These are phyloP conservation scores for Leptestheria dahalacensis DNA, from an alignment of 1,140 invertebrate genomes.

Conservation along the genomic window DNA sequence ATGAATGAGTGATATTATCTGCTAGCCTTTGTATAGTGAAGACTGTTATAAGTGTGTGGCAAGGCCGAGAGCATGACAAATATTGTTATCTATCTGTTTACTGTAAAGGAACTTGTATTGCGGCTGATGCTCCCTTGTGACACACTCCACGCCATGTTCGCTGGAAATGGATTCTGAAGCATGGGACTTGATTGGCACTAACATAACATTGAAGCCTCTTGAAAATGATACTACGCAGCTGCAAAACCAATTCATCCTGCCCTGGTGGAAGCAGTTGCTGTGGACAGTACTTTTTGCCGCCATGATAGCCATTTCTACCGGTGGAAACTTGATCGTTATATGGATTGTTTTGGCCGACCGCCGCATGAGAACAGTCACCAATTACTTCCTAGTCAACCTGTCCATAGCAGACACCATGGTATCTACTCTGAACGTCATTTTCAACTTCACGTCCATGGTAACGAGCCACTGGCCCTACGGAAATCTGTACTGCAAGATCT, in stretches of 20 bases:
- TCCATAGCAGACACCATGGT: constrained; percentile 84
- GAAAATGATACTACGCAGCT: neutral
- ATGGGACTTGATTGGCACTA: neutral
- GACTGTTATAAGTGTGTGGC: no score
- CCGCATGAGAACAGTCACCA: constrained; percentile 86
- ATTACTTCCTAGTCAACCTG: constrained; percentile 85
- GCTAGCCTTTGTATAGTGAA: no score
- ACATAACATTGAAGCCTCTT: neutral
- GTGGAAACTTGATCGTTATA: constrained; percentile 85
- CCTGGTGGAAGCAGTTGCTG: constrained; percentile 67
- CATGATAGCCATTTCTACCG: constrained; percentile 81
- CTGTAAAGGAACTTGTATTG: no score
- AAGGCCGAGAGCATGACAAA: no score
- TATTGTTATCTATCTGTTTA: no score
- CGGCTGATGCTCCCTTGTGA: no score
- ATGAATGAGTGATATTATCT: no score
- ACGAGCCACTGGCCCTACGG: constrained; percentile 88
- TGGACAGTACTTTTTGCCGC: constrained; percentile 68
- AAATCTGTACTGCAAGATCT: constrained; percentile 79
- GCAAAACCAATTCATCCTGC: constrained; percentile 46
- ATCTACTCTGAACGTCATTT: constrained; percentile 78
- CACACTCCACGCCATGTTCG: no score
- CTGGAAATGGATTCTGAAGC: neutral
- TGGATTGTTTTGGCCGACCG: constrained; percentile 85
- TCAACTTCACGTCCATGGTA: constrained; percentile 87